A percentile compares a stretch with the other conserved stretches of the same genome.
Conservation (phyloP, 2,888 invertebrate species). For the Epicampocera succincta region DNA sequence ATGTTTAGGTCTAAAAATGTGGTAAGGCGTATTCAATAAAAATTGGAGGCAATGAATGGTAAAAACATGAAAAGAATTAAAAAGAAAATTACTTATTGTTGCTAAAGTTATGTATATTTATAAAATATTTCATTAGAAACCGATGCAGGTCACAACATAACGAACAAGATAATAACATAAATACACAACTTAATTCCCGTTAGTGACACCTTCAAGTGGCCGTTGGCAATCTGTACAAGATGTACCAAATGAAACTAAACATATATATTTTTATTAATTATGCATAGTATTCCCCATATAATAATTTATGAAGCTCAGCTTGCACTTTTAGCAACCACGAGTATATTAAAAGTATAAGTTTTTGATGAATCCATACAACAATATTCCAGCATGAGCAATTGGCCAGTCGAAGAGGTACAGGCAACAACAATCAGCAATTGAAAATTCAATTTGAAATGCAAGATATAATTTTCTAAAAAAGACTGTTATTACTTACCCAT, state of each 20-base stretch:
- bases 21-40: conserved; percentile 42
- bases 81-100: conserved; percentile 4
- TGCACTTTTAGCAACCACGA: too few species aligned
- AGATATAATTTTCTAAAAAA: conserved; percentile 41
- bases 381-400: not conserved
- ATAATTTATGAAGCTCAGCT: not conserved
- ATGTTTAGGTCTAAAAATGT: conserved; percentile 11
- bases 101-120: not conserved
- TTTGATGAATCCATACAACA: too few species aligned
- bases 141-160: not conserved
- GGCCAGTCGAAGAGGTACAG: conserved; percentile 30
- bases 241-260: conserved; percentile 12
- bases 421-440: conserved; percentile 67
- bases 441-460: conserved; percentile 71
- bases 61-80: conserved; percentile 44
- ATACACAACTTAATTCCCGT: conserved; percentile 56
- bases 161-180: not conserved
- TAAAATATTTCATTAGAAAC: not conserved
- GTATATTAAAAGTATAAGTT: too few species aligned
- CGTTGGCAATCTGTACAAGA: conserved; percentile 51
- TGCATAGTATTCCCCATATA: not conserved
- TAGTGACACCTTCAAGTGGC: conserved; percentile 42
- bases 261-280: not conserved
- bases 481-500: conserved; percentile 66
- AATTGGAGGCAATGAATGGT: conserved; percentile 59